Percentiles rank a stretch among this genome's conserved stretches.
Evolutionary conservation across 2,113 vertebrate species (phyloP).

Genomic region (Cricetomys ansorgei): DNA sequence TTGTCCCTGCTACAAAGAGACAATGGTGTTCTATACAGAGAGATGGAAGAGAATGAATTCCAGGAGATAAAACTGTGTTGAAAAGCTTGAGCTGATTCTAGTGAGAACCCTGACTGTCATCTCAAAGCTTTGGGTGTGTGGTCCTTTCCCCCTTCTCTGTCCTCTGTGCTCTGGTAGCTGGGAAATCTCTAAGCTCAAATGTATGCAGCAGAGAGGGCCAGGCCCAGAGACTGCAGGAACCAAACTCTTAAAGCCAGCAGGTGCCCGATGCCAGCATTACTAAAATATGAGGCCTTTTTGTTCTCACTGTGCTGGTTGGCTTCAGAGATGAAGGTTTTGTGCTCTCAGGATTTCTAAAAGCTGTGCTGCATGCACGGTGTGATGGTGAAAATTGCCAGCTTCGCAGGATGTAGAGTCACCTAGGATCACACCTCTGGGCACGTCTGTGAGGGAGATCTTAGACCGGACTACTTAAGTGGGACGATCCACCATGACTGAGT

Average conservation of each 20-base stretch:
- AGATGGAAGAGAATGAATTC: not conserved
- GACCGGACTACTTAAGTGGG: not conserved
- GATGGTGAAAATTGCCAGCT: not conserved
- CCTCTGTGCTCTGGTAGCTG: not conserved
- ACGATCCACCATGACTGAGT: not conserved
- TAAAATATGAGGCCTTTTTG: not conserved
- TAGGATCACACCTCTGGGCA: not conserved
- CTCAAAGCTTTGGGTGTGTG: not conserved
- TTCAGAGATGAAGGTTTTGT: not conserved
- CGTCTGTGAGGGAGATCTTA: not conserved
- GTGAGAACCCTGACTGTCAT: fast-evolving
- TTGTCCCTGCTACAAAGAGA: not conserved
- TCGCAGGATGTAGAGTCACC: not conserved
- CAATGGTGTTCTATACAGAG: not conserved
- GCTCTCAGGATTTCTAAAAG: not conserved
- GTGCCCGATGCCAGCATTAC: no score
- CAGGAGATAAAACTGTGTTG: not conserved
- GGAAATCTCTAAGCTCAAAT: not conserved
- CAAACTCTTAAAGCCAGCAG: not conserved
- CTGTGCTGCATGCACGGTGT: no score
- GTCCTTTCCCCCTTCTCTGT: not conserved
- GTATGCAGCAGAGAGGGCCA: not conserved
- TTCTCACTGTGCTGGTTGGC: not conserved
- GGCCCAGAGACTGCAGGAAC: not conserved
- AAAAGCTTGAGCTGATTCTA: not conserved